phyloP scores from a whole-genome alignment of 1,140 invertebrate genomes.

The Drosophila pectinifera region DNA sequence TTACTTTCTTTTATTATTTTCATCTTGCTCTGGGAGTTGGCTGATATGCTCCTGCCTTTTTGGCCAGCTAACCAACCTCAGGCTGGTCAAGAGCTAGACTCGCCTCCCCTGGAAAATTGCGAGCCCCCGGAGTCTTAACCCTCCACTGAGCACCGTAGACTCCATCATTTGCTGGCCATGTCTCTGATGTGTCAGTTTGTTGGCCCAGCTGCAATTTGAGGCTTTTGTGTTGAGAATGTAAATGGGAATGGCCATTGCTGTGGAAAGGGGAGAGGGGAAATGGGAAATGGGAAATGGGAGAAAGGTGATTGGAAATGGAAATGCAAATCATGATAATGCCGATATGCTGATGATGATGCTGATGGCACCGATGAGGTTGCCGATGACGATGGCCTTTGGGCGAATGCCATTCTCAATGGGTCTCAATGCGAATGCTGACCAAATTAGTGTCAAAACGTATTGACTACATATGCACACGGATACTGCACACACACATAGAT shows the following conservation, averaged over 20 bases:
- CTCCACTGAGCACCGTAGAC: constrained; percentile 5
- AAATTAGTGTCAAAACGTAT: constrained; percentile 81
- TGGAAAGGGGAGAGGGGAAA: background rate
- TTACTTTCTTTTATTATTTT: background rate
- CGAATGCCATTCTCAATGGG: constrained; percentile 67
- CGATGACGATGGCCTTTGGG: constrained; percentile 51
- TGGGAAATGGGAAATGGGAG: background rate
- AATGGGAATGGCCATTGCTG: background rate
- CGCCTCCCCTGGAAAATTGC: background rate
- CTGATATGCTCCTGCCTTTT: constrained; percentile 18
- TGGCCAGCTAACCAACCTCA: constrained; percentile 27
- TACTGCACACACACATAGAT: constrained; percentile 22
- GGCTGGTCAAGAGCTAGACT: constrained; percentile 16
- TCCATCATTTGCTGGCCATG: constrained; percentile 27
- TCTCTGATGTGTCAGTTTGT: constrained; percentile 45
- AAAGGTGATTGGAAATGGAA: constrained; percentile 45
- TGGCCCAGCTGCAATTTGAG: constrained; percentile 74
- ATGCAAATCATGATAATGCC: constrained; percentile 44
- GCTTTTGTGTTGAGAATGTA: constrained; percentile 66
- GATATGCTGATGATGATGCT: constrained; percentile 22
- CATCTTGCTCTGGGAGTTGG: background rate
- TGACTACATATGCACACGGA: constrained; percentile 55
- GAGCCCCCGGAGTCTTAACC: constrained; percentile 1
- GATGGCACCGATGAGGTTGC: constrained; percentile 35
- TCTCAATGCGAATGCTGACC: constrained; percentile 75